These are phyloP conservation scores for Stenotaenia linearis DNA, from an alignment of 2,888 invertebrate genomes.

Conservation along the genomic window DNA sequence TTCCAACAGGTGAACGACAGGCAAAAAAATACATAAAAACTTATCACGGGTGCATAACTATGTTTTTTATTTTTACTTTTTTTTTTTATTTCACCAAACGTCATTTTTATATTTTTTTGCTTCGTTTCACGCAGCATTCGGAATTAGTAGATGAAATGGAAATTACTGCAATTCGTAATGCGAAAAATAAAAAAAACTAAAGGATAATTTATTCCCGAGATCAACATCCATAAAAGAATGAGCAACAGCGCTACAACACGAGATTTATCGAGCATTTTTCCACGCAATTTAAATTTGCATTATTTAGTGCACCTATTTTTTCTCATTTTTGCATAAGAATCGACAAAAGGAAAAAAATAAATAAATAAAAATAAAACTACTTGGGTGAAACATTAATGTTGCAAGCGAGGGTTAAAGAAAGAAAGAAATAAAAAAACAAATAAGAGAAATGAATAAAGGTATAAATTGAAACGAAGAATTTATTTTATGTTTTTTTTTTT, in stretches of 20 bases:
- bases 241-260: background rate
- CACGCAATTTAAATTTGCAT: slow-evolving; percentile 23
- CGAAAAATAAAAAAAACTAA: background rate
- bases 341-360: background rate
- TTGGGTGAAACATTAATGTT: slow-evolving; percentile 5
- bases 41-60: background rate
- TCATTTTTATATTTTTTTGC: background rate
- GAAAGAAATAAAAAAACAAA: background rate
- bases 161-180: background rate
- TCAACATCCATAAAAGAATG: slow-evolving; percentile 8
- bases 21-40: background rate
- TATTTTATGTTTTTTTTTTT: background rate
- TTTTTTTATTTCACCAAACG: no score
- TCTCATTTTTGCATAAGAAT: background rate
- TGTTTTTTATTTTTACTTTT: background rate
- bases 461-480: slow-evolving; percentile 17
- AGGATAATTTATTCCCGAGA: slow-evolving; percentile 1
- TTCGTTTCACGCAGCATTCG: background rate
- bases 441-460: background rate
- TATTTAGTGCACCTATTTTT: slow-evolving; percentile 13
- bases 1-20: slow-evolving; percentile 1
- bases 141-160: slow-evolving; percentile 19
- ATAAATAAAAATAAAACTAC: background rate
- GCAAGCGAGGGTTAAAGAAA: background rate
- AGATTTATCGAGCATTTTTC: slow-evolving; percentile 12